These are phyloP conservation scores for Bombus balteatus DNA, from an alignment of 1,140 invertebrate species.

Conservation along the genomic window DNA sequence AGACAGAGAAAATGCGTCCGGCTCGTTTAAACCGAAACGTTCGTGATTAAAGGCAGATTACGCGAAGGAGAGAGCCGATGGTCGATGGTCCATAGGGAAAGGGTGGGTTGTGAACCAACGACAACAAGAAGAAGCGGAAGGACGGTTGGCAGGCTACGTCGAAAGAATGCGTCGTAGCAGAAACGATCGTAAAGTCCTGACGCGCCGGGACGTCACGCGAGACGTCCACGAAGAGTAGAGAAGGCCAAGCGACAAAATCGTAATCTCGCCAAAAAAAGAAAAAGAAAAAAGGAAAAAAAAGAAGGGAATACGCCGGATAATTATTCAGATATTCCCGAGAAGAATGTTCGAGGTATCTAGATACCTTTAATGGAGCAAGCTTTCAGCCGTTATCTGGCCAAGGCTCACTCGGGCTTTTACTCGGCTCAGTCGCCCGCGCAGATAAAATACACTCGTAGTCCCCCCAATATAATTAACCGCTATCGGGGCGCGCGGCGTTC, in stretches of 20 bases:
- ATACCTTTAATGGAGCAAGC: constrained; percentile 80
- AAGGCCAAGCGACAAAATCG: constrained; percentile 63
- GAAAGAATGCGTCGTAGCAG: constrained; percentile 45
- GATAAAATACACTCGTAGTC: constrained; percentile 76
- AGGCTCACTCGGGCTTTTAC: constrained; percentile 77
- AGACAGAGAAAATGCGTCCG: constrained; percentile 32
- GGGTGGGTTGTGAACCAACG: background rate
- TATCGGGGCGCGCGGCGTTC: constrained; percentile 70
- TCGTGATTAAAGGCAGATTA: constrained; percentile 62
- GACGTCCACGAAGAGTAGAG: constrained; percentile 46
- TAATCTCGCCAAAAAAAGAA: constrained; percentile 66
- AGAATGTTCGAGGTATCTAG: constrained; percentile 76
- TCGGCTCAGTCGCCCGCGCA: constrained; percentile 70
- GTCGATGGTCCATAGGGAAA: background rate
- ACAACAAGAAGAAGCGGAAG: constrained; percentile 5
- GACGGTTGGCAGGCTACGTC: background rate
- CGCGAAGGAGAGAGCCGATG: background rate
- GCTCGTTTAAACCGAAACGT: constrained; percentile 52
- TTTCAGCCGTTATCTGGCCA: constrained; percentile 79
- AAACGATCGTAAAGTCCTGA: constrained; percentile 55
- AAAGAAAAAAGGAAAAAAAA: background rate
- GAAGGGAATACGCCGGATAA: constrained; percentile 73
- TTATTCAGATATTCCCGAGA: constrained; percentile 77
- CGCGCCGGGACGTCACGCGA: constrained; percentile 54
- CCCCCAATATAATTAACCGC: constrained; percentile 77